phyloP scores from a whole-genome alignment of 2,113 vertebrate genomes.

The Crypturellus undulatus region DNA sequence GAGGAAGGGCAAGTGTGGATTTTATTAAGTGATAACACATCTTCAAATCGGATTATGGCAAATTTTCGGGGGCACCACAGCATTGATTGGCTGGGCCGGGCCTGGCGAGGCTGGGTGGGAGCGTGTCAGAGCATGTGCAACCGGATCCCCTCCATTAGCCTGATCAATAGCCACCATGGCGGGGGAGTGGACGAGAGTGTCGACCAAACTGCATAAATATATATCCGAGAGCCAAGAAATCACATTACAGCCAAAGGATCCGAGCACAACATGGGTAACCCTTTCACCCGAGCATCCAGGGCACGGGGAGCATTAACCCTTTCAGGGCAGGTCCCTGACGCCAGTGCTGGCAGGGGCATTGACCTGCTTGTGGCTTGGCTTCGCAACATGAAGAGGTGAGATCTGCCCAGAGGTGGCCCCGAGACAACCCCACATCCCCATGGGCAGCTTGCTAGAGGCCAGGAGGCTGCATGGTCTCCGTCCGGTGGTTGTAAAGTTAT shows the following conservation, averaged over 20 bases:
- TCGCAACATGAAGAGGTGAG: neutral
- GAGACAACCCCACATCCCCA: neutral
- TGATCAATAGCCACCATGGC: conserved; percentile 86
- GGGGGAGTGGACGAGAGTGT: conserved; percentile 81
- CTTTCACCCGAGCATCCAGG: conserved; percentile 87
- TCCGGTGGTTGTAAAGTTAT: neutral
- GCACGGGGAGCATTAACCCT: conserved; percentile 63
- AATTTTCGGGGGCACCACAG: conserved; percentile 87
- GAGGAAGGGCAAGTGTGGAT: conserved; percentile 69
- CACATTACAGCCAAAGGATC: conserved; percentile 92
- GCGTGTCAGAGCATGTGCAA: conserved; percentile 90
- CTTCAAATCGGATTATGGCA: conserved; percentile 80
- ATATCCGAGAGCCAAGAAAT: conserved; percentile 91
- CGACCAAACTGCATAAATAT: conserved; percentile 95
- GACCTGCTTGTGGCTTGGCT: neutral
- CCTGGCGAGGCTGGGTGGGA: conserved; percentile 86
- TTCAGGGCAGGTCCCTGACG: neutral
- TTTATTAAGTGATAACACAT: conserved; percentile 77
- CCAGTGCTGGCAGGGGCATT: rapidly evolving
- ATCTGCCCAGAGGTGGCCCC: neutral
- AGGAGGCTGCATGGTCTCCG: neutral
- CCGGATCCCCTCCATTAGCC: conserved; percentile 96
- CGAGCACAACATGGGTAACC: conserved; percentile 91
- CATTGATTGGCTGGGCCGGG: conserved; percentile 92
- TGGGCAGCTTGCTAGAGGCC: neutral